Evolutionary conservation across 2,888 invertebrate genomes (phyloP).

Genomic region (Prenolepis imparis): DNA sequence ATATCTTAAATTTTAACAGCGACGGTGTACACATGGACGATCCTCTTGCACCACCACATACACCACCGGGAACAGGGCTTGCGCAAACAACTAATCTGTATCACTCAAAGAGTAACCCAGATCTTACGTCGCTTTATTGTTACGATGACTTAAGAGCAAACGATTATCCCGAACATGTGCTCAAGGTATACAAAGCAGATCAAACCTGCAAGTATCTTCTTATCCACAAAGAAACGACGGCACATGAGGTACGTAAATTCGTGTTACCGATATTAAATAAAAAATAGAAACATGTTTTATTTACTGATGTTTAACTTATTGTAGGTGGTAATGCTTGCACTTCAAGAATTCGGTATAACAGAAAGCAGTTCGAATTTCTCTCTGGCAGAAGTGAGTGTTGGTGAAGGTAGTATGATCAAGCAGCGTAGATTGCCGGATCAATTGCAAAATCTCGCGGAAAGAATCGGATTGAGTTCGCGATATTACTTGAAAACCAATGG

Average conservation of each 20-base stretch:
- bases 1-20: constrained; percentile 78
- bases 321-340: constrained; percentile 97
- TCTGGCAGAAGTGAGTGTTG: constrained; percentile 98
- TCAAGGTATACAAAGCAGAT: constrained; percentile 98
- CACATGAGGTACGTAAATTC: constrained; percentile 88
- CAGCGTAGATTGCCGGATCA: constrained; percentile 98
- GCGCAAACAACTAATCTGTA: constrained; percentile 90
- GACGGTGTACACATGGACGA: constrained; percentile 90
- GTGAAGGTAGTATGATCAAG: constrained; percentile 98
- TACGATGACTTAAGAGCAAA: constrained; percentile 93
- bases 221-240: constrained; percentile 97
- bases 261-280: neutral
- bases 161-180: constrained; percentile 98
- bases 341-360: constrained; percentile 98
- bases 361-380: constrained; percentile 98
- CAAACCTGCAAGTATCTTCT: constrained; percentile 99
- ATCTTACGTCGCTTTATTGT: constrained; percentile 92
- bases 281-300: neutral
- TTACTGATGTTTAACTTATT: constrained; percentile 47
- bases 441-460: constrained; percentile 97
- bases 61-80: constrained; percentile 85
- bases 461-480: constrained; percentile 95
- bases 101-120: constrained; percentile 96
- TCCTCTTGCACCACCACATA: constrained; percentile 87
- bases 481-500: constrained; percentile 99